Percentiles rank a stretch among this genome's conserved stretches.
Conservation (phyloP, 2,113 vertebrate species). For the Delphinapterus leucas region DNA sequence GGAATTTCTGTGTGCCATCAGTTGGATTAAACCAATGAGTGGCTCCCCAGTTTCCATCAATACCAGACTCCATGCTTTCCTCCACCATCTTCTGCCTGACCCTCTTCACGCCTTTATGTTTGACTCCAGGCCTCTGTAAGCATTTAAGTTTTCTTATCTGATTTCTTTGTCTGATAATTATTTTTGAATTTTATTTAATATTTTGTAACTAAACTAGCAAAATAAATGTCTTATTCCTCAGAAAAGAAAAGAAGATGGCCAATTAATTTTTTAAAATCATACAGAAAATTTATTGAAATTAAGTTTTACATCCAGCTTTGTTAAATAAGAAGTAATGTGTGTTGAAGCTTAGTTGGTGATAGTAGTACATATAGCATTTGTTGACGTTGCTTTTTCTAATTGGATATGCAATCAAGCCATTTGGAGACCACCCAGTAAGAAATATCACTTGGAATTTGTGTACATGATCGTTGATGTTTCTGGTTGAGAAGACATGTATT, state of each 20-base stretch:
- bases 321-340: not conserved
- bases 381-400: not conserved
- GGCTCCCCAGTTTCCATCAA: not conserved
- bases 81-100: not conserved
- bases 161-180: not conserved
- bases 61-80: no score
- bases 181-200: not conserved
- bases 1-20: not conserved
- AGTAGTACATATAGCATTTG: not conserved
- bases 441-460: not conserved
- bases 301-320: not conserved
- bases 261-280: not conserved
- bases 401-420: not conserved
- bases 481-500: not conserved
- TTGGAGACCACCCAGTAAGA: not conserved
- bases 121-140: not conserved
- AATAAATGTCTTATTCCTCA: not conserved
- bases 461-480: not conserved
- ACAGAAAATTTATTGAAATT: not conserved
- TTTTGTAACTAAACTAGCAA: not conserved
- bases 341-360: not conserved
- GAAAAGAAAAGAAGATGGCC: not conserved
- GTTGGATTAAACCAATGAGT: not conserved
- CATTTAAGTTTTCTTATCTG: not conserved
- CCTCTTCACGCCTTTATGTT: not conserved